Evolutionary conservation across 2,888 invertebrate genomes (phyloP), one percentile per base, ranked within the genome.

Genomic region (Zootermopsis nevadensis): DNA sequence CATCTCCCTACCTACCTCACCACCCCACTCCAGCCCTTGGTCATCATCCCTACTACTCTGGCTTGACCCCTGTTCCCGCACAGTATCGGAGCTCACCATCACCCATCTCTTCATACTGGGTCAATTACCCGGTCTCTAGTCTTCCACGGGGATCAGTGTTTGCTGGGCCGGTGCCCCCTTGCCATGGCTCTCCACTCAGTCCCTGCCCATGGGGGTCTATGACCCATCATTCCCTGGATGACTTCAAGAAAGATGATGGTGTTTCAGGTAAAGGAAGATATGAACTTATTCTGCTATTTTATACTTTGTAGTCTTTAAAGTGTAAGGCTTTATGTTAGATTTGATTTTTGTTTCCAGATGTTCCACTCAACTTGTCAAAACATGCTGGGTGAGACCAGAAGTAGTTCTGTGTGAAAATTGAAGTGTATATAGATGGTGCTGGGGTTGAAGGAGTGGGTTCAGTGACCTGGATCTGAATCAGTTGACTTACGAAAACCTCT

Each of bases 321-420:
- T 19, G 10, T 72, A 1, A n/a, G 10, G 15, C 0, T 1, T 72
- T 3, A 33, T 72, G 31, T 22, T 27, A 22, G 33, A 22, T 33
- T 33, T 27, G n/a, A n/a, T 60, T 48, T 60, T 48, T 48, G 12
- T 60, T 94, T 94, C 84, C 93, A 96, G 96, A 96, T 95, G 94
- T 95, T 93, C 96, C 96, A 90, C 92, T 96, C 90, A 96, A 96
- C 91, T 92, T 96, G 91, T 96, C 96, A 89, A 96, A 96, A 92
- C 96, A 96, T 92, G 91, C 92, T 88, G 92, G 92, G 89, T 92
- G 91, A 85, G 31, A 67, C 27, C 60, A 33, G 24, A 8, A 48
- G 74, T 24, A 22, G 79, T 55, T n/a, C 42, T 53, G 27, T 38
- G 38, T 27, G 31, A 31, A 53, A 30, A 55, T 42, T 35, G 66